Evolutionary conservation across 1,140 invertebrate species (phyloP), one percentile per base, ranked within the genome.

Genomic region (Psilanteris sp.): DNA sequence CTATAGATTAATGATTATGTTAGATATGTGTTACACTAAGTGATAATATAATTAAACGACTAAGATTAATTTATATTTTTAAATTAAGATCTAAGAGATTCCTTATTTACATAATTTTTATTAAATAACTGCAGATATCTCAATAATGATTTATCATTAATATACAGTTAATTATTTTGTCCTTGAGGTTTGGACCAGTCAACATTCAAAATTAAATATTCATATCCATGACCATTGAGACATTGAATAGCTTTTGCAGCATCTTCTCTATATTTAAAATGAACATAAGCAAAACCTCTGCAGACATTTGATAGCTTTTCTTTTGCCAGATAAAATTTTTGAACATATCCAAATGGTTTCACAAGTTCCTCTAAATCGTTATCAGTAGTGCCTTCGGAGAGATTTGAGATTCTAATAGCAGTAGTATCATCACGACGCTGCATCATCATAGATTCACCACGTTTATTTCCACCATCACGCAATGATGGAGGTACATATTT

Each of bases 201-300:
- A 10, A 99, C 98, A 88, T 93, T 97, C 5, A 99, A 89, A 85
- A 99, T 99, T 46, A 99, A 91, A 91, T 99, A 97, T 90, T 99
- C 97, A 87, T 99, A 99, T 64, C 98, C 97, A 88, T 96, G 95
- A 1, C 97, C 98, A 86, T 99, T 95, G 3, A 99, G 92, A 31
- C 91, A 91, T 57, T 92, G 88, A 79, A 99, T 98, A 59, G 98
- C 98, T 80, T 93, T 92, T 9, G 95, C 94, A 26, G 98, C 98
- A 89, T 98, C 96, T 79, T 93, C 92, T 77, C 93, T 91, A 61
- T 93, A 93, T 84, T 95, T 96, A 86, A 97, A 99, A 82, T 98
- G 98, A 34, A 99, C 95, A 83, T 99, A 99, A 18, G 97, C 97
- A 90, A 99, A 99, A 36, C 94, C 94, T 90, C 96, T 95, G 89